Base-by-base conservation (phyloP, 2,113 vertebrate species). In the Athene cunicularia region DNA sequence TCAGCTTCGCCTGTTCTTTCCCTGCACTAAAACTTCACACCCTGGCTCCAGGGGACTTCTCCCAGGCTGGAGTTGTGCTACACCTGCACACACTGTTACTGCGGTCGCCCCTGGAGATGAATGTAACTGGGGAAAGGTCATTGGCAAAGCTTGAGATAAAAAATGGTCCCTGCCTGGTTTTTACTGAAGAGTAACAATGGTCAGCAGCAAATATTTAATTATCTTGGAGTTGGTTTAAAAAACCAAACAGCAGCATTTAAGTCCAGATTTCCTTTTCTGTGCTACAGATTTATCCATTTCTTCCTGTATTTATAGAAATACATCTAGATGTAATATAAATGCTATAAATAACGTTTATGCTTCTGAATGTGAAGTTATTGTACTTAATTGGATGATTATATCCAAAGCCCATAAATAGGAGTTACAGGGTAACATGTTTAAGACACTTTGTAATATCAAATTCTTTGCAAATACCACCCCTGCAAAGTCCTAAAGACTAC, bases 11-110 rank as follows among this genome's bases (percentile, higher is more conserved):
- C 23, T 52, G 21, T 14, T 60, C 37, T 28, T 27, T 26, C 74
- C 22, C 0, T 5, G 33, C 37, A 20, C 63, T 35, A 14, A 14
- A 33, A 37, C 18, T 18, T 14, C 37, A 5, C 30, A 2, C 8
- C 1, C 1, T 6, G 9, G 47, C 55, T 33, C 14, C 26, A 23
- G 15, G 64, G 33, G 43, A 14, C 33, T 27, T 22, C 35, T 32
- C 32, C 47, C 22, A 33, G 52, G 55, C 55, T 27, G 13, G 21
- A 37, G 11, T 11, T 56, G 71, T n/a, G 14, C 41, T 28, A 14
- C 72, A 12, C 23, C 3, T 12, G 22, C 18, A 24, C 18, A 19
- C 21, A 24, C 37, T 8, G 12, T 11, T 73, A 28, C 28, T 8
- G 33, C 5, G 3, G 20, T 55, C 60, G 14, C 60, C 39, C 8